Base-by-base conservation (phyloP, 2,797 vertebrate species). In the Diplodus sargus region DNA sequence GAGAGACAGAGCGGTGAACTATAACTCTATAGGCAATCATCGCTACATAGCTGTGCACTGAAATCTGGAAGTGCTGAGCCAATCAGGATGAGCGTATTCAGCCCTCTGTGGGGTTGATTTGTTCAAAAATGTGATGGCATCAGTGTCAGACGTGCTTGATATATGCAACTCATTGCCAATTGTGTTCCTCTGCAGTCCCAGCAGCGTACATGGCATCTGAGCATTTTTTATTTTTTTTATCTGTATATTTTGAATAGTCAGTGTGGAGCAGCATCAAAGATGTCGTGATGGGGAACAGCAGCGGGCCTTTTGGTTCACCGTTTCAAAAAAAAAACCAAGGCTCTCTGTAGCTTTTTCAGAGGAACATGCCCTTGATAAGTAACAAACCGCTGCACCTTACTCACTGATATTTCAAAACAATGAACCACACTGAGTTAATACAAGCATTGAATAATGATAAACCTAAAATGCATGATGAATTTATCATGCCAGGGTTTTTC, bases 61-160 rank as follows among this genome's bases (percentile, higher is more conserved):
- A 63, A 58, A 61, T 56, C 0, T 43, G 4, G 1, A 64, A 49
- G 71, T 74, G 49, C 53, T 47, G 68, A 77, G 78, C 52, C 64
- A 85, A 68, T 87, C 62, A 79, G 58, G 23, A 39, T 60, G 59
- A 69, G n/a, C 45, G 23, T 23, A 59, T 74, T 74, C n/a, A 70
- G 59, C 63, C 25, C 73, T 18, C 52, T 45, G 61, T 76, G 78
- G 48, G 78, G 76, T 72, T 84, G 78, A 89, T 83, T 86, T 75
- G 64, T 60, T 77, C n/a, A 16, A 28, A 78, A 65, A 65, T 45
- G 22, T 11, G 8, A 15, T 52, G 4, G 28, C 58, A 54, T 51
- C 30, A 25, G 52, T 49, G 30, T 53, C 68, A 61, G 34, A 61
- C 16, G n/a, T 22, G 59, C 51, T 60, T 67, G 3, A 64, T 34